These are phyloP conservation scores for Molanna angustata DNA, from an alignment of 2,888 invertebrate genomes.

Conservation along the genomic window DNA sequence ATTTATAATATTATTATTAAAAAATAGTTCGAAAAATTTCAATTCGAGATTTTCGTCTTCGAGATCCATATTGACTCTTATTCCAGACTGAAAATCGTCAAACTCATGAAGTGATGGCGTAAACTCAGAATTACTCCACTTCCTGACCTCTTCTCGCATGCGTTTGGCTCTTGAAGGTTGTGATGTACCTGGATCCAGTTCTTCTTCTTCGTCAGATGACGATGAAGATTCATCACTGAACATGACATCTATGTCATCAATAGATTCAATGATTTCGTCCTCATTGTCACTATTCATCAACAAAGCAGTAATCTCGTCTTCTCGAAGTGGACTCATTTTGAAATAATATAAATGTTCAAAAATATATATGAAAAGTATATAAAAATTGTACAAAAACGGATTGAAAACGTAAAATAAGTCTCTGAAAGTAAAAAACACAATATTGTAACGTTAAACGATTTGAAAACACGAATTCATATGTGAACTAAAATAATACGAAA, in stretches of 20 bases:
- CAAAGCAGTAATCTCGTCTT: background rate
- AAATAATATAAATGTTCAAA: no score
- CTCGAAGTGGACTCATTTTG: background rate
- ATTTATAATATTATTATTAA: background rate
- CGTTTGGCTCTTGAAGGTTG: no score
- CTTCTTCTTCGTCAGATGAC: slow-evolving; percentile 8
- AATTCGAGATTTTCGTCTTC: slow-evolving; percentile 1
- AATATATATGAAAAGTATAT: no score
- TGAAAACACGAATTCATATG: no score
- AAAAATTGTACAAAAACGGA: no score
- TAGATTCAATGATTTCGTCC: slow-evolving; percentile 1
- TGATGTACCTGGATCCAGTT: no score
- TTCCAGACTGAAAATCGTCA: slow-evolving; percentile 11
- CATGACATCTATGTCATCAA: slow-evolving; percentile 5
- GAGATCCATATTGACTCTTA: background rate
- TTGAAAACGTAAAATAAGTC: no score
- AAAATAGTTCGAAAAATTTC: slow-evolving; percentile 6
- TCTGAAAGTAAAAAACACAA: no score
- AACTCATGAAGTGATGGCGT: slow-evolving; percentile 9
- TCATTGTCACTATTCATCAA: slow-evolving; percentile 8
- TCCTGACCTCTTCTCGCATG: background rate
- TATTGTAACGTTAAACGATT: no score
- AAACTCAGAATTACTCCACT: slow-evolving; percentile 6
- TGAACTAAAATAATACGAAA: no score
- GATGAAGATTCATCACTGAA: background rate